phyloP scores from a whole-genome alignment of 2,888 invertebrate species.

The Diarsia dahlii region DNA sequence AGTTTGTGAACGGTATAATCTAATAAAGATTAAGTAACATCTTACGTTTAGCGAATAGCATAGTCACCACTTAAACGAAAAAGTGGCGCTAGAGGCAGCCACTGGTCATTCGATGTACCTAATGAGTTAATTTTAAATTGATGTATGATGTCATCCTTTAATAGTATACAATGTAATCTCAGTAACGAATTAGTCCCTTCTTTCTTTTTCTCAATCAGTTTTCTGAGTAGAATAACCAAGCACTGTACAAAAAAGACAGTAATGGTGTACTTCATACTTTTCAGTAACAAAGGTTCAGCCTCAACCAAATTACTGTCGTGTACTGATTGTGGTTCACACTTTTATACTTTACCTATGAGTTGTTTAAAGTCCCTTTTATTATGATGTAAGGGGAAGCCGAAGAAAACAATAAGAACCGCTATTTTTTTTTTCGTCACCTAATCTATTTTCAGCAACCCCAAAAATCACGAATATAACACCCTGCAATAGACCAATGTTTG shows the following conservation, averaged over 20 bases:
- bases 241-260: no score
- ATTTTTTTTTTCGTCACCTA: no score
- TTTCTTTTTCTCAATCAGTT: neutral
- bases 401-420: no score
- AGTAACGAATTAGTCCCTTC: neutral
- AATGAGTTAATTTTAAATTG: conserved; percentile 29
- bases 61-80: conserved; percentile 40
- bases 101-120: conserved; percentile 46
- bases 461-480: no score
- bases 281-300: no score
- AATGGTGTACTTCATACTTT: neutral
- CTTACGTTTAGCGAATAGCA: conserved; percentile 22
- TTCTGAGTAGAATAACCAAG: neutral
- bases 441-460: no score
- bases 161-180: neutral
- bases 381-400: no score
- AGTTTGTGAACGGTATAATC: conserved; percentile 35
- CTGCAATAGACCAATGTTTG: no score
- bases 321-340: no score
- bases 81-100: conserved; percentile 26
- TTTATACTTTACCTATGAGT: no score
- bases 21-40: conserved; percentile 40
- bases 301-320: no score
- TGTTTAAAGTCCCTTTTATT: no score
- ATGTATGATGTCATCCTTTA: conserved; percentile 1